A percentile compares a stretch with the other conserved stretches of the same genome.
phyloP scores from a whole-genome alignment of 2,888 invertebrate species.

The Gerris lacustris region DNA sequence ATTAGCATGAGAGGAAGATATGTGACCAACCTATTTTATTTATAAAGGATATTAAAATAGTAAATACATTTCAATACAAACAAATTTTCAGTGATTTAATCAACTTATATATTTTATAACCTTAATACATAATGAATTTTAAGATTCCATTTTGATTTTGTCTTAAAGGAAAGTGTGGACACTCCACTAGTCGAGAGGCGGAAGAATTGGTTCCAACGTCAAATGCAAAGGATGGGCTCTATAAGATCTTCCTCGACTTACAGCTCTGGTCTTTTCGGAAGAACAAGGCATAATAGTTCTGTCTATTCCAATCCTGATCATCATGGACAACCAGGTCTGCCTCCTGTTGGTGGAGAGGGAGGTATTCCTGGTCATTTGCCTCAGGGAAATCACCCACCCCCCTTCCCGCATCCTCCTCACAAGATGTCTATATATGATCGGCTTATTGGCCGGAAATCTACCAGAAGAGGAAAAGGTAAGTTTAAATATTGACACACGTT shows the following conservation, averaged over 20 bases:
- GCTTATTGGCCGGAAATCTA: conserved; percentile 66
- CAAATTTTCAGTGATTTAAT: too few relatives aligned
- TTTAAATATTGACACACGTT: background rate
- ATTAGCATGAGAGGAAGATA: too few relatives aligned
- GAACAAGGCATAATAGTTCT: conserved; percentile 61
- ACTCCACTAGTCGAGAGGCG: conserved; percentile 73
- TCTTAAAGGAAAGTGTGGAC: conserved; percentile 69
- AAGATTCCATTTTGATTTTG: background rate
- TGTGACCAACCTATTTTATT: too few relatives aligned
- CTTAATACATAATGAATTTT: background rate
- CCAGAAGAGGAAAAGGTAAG: conserved; percentile 37
- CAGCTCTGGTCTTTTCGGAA: conserved; percentile 63
- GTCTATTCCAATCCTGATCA: conserved; percentile 44
- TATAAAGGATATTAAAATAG: too few relatives aligned
- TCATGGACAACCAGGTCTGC: conserved; percentile 20
- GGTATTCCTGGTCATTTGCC: conserved; percentile 22
- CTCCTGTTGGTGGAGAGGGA: conserved; percentile 12
- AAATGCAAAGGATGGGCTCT: conserved; percentile 75
- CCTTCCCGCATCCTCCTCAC: conserved; percentile 32
- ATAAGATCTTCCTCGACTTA: conserved; percentile 74
- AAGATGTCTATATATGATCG: conserved; percentile 77
- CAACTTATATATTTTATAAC: too few relatives aligned
- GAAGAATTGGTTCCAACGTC: conserved; percentile 78
- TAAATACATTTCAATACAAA: too few relatives aligned
- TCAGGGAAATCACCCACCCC: conserved; percentile 13